phyloP scores from a whole-genome alignment of 1,140 invertebrate species.

The Episyrphus balteatus region DNA sequence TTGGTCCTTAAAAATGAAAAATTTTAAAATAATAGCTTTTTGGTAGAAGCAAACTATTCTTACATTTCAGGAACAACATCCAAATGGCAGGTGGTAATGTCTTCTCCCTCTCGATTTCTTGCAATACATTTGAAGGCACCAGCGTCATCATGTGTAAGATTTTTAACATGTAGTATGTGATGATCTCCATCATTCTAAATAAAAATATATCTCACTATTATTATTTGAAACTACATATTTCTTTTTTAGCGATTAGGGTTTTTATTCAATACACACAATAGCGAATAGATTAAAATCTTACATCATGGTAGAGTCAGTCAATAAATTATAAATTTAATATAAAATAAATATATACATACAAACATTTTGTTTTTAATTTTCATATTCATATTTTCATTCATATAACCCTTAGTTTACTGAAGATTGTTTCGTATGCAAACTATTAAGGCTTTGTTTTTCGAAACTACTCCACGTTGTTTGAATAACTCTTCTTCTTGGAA shows the following conservation, averaged over 20 bases:
- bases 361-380: too few relatives aligned
- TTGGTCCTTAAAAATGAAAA: slow-evolving; percentile 39
- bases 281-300: too few relatives aligned
- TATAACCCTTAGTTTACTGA: too few relatives aligned
- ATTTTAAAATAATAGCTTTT: slow-evolving; percentile 29
- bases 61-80: slow-evolving; percentile 74
- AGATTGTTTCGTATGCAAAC: too few relatives aligned
- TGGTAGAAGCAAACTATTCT: slow-evolving; percentile 25
- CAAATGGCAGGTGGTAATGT: slow-evolving; percentile 58
- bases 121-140: slow-evolving; percentile 69
- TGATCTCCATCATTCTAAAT: slow-evolving; percentile 60
- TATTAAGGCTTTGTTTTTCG: too few relatives aligned
- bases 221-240: background rate
- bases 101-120: slow-evolving; percentile 69
- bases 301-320: too few relatives aligned
- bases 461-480: too few relatives aligned
- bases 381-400: too few relatives aligned
- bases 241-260: background rate
- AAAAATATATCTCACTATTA: background rate
- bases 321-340: too few relatives aligned
- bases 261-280: too few relatives aligned
- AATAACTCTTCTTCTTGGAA: too few relatives aligned
- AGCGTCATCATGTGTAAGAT: slow-evolving; percentile 54
- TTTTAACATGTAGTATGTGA: slow-evolving; percentile 60
- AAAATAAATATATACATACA: too few relatives aligned